Conservation (phyloP, 2,888 invertebrate species). For the Leptinotarsa rubiginosa region DNA sequence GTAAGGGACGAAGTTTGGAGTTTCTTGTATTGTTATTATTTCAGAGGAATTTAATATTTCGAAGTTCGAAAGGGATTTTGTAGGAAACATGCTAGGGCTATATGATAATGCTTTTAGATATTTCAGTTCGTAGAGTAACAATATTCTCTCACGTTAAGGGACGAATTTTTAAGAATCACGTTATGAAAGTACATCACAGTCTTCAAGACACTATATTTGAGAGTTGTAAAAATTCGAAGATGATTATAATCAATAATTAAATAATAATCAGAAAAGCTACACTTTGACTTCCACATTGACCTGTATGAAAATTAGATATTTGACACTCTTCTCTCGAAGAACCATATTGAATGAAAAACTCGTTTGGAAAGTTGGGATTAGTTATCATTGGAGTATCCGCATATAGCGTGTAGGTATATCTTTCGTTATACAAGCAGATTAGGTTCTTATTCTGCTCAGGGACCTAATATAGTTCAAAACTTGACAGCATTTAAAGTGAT, state of each 20-base stretch:
- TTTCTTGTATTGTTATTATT: constrained; percentile 11
- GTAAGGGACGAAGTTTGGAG: neutral
- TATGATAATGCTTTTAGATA: neutral
- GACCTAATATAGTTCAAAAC: neutral
- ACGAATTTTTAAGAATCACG: no score
- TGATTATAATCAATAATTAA: no score
- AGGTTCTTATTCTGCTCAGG: neutral
- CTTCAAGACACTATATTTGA: no score
- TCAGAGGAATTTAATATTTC: neutral
- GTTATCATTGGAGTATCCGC: neutral
- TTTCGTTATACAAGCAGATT: neutral
- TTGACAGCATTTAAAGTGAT: neutral
- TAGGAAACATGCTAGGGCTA: neutral
- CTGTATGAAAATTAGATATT: neutral
- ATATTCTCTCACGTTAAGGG: no score
- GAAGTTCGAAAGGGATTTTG: neutral
- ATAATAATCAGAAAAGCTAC: no score
- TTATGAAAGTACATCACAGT: no score
- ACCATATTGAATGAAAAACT: no score
- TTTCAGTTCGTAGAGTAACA: neutral
- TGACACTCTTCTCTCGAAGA: no score
- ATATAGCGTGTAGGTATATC: neutral
- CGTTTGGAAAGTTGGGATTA: neutral
- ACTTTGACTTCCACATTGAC: no score
- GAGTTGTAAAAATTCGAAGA: no score